A percentile compares a stretch with the other conserved stretches of the same genome.
Evolutionary conservation across 2,888 invertebrate species (phyloP).

Genomic region (Tenthredo scrophulariae): DNA sequence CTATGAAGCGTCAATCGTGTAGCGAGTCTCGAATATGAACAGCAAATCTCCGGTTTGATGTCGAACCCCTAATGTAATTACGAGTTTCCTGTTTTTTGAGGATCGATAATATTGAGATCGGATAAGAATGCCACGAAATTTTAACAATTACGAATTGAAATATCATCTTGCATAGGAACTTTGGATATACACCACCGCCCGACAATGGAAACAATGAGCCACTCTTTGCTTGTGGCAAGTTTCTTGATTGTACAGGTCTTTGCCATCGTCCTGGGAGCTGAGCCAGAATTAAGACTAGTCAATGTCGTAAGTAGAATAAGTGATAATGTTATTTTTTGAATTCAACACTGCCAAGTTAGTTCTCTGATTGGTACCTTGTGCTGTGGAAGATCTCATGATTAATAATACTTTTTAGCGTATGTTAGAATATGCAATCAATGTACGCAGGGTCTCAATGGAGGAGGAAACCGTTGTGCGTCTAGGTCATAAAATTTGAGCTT

Average conservation of each 20-base stretch:
- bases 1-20: no score
- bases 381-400: no score
- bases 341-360: neutral
- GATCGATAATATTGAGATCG: neutral
- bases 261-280: neutral
- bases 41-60: neutral
- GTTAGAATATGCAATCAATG: no score
- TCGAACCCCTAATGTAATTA: neutral
- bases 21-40: no score
- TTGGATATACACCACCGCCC: no score
- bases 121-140: neutral
- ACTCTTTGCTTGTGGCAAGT: neutral
- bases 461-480: no score
- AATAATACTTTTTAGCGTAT: no score
- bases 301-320: slow-evolving; percentile 64
- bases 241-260: neutral
- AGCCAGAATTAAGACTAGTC: slow-evolving; percentile 60
- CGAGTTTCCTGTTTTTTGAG: neutral
- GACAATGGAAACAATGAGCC: neutral
- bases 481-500: no score
- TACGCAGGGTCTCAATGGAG: no score
- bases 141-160: neutral
- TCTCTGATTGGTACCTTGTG: neutral
- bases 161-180: neutral
- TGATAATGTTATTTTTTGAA: neutral